Evolutionary conservation across 2,888 invertebrate genomes (phyloP).

Genomic region (Protophormia terraenovae): DNA sequence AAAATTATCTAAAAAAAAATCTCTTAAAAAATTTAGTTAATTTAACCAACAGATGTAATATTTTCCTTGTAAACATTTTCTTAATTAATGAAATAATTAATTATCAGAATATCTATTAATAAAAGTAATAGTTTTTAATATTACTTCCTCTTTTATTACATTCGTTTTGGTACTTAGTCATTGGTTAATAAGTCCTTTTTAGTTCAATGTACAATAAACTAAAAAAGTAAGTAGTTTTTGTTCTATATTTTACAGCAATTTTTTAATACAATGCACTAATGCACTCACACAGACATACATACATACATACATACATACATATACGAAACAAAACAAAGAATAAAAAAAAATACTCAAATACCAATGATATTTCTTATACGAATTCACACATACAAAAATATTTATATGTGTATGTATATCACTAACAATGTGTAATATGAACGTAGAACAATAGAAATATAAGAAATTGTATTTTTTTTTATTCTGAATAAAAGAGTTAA

Average conservation of each 20-base stretch:
- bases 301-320: too few relatives aligned
- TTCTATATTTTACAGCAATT: constrained; percentile 55
- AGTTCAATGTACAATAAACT: constrained; percentile 40
- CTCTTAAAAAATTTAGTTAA: too few relatives aligned
- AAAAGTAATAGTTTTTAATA: background rate
- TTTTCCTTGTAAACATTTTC: too few relatives aligned
- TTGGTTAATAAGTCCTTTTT: constrained; percentile 46
- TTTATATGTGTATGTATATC: background rate
- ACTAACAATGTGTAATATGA: constrained; percentile 18
- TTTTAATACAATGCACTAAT: constrained; percentile 48
- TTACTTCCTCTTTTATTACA: background rate
- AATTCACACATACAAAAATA: background rate
- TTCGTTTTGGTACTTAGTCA: background rate
- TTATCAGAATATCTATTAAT: background rate
- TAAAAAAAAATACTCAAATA: too few relatives aligned
- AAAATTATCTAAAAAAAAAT: too few relatives aligned
- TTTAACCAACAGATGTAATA: too few relatives aligned
- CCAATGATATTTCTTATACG: constrained; percentile 16
- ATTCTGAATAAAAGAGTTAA: constrained; percentile 19
- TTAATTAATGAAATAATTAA: background rate
- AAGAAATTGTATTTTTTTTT: background rate
- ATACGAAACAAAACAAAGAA: background rate
- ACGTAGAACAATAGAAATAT: background rate
- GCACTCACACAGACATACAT: background rate
- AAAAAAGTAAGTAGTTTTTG: constrained; percentile 26